Percentiles rank a stretch among this genome's conserved stretches.
phyloP scores from a whole-genome alignment of 2,888 invertebrate species.

The Acanthopleura granulata region DNA sequence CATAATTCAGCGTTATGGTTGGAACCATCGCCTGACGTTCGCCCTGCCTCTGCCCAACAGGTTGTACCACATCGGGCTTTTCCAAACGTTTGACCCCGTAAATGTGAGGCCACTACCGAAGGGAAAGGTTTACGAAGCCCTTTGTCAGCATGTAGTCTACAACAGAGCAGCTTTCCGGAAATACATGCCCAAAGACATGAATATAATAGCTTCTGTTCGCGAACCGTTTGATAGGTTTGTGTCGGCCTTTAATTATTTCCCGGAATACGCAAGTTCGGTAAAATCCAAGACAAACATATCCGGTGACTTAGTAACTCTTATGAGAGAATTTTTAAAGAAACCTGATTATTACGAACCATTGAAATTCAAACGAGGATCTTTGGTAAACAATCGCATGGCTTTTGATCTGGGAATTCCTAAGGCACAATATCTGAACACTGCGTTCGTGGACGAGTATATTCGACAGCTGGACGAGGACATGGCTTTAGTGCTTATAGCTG shows the following conservation, averaged over 20 bases:
- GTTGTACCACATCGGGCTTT: background rate
- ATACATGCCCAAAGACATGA: background rate
- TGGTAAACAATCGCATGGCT: background rate
- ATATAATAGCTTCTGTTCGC: background rate
- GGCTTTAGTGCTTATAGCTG: background rate
- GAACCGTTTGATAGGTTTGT: background rate
- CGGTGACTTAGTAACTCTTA: background rate
- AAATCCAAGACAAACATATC: background rate
- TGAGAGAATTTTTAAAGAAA: background rate
- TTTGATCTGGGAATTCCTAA: background rate
- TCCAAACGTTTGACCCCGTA: background rate
- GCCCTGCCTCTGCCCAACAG: background rate
- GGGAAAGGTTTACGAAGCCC: background rate
- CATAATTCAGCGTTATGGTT: background rate
- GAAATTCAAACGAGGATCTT: background rate
- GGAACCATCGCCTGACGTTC: background rate
- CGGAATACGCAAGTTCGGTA: background rate
- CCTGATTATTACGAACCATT: background rate
- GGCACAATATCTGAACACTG: background rate
- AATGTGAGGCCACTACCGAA: background rate
- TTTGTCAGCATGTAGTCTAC: conserved; percentile 8
- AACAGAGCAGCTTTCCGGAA: background rate
- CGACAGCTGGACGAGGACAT: background rate
- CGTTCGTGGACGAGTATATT: background rate
- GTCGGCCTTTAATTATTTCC: background rate